Evolutionary conservation across 2,888 invertebrate species (phyloP), one percentile per base, ranked within the genome.

Genomic region (Epinotia bilunana): DNA sequence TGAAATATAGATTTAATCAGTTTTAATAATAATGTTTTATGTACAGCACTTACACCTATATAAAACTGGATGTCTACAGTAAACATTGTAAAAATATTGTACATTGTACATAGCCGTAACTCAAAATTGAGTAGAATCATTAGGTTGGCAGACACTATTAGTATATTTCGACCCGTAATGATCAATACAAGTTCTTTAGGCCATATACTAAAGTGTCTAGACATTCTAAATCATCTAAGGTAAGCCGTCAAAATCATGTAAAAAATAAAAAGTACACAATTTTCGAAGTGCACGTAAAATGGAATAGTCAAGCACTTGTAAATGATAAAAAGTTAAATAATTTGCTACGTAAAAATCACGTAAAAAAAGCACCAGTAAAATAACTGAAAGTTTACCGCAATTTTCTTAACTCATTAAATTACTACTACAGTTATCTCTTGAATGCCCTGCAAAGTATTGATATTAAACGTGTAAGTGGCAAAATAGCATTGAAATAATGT

Each of bases 1-100:
- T 91, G 92, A 94, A 94, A 94, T 93, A 94, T 92, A 94, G 90
- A 91, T 93, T 93, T 94, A 93, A 91, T 93, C 90, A 91, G 85
- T 90, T 89, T 90, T 90, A 88, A 90, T 92, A 90, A 92, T 92
- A 90, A 85, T 87, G 89, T 88, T 85, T 80, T 92, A 91, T 92
- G 86, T 93, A 94, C 92, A 92, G 89, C 89, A 83, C 91, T 92
- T 92, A 92, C 77, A 84, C 86, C 90, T 91, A 92, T 84, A 88
- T 84, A 91, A 88, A 91, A 92, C 90, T 88, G 88, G 88, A 90
- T 89, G 86, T 88, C 88, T 92, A 92, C 88, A 90, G 90, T 92
- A 91, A 90, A 92, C 83, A 88, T 89, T 89, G 91, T 91, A 91
- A 91, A 92, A 91, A 89, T 86, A 87, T 85, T 83, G 84, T 86